These are phyloP conservation scores for Lasioglossum vierecki DNA, from an alignment of 2,888 invertebrate species.

Conservation along the genomic window DNA sequence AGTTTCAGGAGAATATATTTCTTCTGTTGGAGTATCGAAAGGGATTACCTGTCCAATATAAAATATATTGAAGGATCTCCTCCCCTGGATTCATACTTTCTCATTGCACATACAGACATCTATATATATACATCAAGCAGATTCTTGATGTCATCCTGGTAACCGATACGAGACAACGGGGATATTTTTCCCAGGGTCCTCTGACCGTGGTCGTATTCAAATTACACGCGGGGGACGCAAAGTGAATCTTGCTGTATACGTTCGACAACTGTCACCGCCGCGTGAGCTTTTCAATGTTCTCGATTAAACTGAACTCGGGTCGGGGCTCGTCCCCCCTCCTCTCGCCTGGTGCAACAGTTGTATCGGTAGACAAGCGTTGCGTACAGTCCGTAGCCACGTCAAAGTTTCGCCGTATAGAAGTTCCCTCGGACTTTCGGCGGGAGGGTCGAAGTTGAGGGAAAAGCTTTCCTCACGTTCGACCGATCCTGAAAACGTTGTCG, in stretches of 20 bases:
- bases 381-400: conserved; percentile 47
- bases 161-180: neutral
- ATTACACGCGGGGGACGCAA: conserved; percentile 29
- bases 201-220: conserved; percentile 13
- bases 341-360: conserved; percentile 51
- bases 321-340: neutral
- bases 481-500: conserved; percentile 60
- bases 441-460: conserved; percentile 45
- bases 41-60: neutral
- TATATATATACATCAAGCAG: neutral
- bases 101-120: neutral
- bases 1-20: neutral
- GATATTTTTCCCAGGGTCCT: neutral
- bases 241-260: conserved; percentile 17
- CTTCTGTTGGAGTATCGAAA: neutral
- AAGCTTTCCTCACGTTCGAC: conserved; percentile 47
- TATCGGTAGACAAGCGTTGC: conserved; percentile 54
- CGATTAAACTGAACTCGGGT: conserved; percentile 32
- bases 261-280: neutral
- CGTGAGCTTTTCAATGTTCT: conserved; percentile 35
- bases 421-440: conserved; percentile 54
- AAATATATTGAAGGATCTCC: neutral
- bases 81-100: neutral
- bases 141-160: neutral
- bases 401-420: conserved; percentile 34